A percentile compares a stretch with the other conserved stretches of the same genome.
phyloP scores from a whole-genome alignment of 2,797 vertebrate genomes.

The Manis pentadactyla region DNA sequence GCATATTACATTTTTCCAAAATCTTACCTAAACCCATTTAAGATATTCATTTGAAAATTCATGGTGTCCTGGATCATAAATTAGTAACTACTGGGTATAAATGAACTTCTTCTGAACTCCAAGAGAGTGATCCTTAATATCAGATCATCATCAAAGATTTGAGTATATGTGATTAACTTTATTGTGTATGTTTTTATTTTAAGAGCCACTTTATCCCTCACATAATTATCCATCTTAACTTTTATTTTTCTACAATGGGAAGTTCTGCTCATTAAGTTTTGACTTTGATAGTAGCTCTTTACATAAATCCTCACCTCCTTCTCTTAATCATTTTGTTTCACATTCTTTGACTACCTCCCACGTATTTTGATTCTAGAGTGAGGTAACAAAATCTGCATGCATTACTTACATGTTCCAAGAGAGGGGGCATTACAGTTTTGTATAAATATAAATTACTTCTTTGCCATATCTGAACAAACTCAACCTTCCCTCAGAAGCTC shows the following conservation, averaged over 20 bases:
- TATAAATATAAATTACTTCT: not conserved
- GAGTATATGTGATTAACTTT: not conserved
- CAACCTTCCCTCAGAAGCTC: not conserved
- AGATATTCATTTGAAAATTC: slow-evolving; percentile 27
- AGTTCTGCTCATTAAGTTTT: slow-evolving; percentile 32
- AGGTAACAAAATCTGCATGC: not conserved
- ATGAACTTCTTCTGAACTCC: slow-evolving; percentile 28
- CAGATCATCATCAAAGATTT: not conserved
- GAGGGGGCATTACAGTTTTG: not conserved
- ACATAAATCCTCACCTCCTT: not conserved
- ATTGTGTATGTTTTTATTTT: not conserved
- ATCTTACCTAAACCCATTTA: not conserved
- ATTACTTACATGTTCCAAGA: not conserved
- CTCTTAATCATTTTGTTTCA: not conserved
- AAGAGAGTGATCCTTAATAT: slow-evolving; percentile 4
- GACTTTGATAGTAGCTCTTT: not conserved
- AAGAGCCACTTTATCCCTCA: not conserved
- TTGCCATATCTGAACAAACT: not conserved
- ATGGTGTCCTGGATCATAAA: not conserved
- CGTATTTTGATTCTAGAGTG: not conserved
- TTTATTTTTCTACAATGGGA: slow-evolving; percentile 8
- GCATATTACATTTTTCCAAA: not conserved
- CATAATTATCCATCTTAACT: not conserved
- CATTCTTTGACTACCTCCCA: not conserved
- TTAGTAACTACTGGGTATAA: not conserved